Percentiles rank a stretch among this genome's conserved stretches.
Evolutionary conservation across 2,888 invertebrate species (phyloP).

Genomic region (Mesorhabditis sp.): DNA sequence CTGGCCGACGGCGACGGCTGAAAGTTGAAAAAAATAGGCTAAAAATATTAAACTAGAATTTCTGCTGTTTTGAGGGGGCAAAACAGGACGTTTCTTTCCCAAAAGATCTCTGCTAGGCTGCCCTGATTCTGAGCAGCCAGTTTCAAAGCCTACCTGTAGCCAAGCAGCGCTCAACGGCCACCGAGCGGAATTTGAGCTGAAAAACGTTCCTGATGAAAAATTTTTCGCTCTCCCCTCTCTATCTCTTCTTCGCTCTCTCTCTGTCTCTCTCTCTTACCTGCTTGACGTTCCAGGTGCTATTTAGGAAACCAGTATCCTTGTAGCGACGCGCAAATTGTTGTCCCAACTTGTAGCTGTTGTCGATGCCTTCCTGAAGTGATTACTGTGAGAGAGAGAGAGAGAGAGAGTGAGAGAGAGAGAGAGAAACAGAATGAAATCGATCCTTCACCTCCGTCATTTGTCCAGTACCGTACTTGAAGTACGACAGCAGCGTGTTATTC

Average conservation of each 20-base stretch:
- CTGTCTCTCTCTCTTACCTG: background rate
- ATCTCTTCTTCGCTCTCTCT: background rate
- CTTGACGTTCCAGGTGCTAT: background rate
- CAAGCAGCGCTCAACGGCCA: background rate
- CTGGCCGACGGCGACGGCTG: background rate
- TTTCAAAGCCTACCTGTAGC: background rate
- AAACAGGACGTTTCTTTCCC: too few relatives aligned
- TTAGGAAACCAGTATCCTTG: background rate
- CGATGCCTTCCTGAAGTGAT: background rate
- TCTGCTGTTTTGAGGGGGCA: too few relatives aligned
- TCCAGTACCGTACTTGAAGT: background rate
- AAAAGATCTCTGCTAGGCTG: too few relatives aligned
- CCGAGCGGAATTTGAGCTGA: background rate
- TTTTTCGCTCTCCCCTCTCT: background rate
- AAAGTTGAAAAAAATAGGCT: background rate
- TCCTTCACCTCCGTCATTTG: background rate
- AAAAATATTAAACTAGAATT: background rate
- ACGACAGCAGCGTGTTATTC: background rate
- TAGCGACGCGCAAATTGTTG: background rate
- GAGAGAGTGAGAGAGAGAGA: too few relatives aligned
- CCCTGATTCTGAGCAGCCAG: background rate
- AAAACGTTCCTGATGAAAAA: background rate
- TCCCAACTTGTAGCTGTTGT: background rate
- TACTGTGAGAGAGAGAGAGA: too few relatives aligned
- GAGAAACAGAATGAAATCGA: too few relatives aligned